These are phyloP conservation scores for Echinarachnius parma DNA, from an alignment of 53 echinoderm and acorn worm genomes.

Conservation along the genomic window DNA sequence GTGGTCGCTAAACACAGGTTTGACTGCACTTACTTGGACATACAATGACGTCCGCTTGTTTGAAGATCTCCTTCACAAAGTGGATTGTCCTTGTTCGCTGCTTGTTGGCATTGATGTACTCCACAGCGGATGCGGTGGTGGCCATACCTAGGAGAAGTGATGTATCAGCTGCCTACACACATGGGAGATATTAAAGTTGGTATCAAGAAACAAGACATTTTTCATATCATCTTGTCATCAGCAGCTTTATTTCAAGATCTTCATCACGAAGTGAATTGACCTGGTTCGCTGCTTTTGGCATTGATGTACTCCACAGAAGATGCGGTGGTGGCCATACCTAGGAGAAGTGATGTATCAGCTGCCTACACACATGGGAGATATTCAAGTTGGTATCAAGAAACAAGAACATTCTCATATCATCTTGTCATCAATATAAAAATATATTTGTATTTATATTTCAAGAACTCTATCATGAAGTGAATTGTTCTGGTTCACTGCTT, in stretches of 20 bases:
- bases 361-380: too few relatives aligned
- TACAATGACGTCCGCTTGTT: constrained; percentile 80
- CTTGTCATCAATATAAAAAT: too few relatives aligned
- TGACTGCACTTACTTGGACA: constrained; percentile 71
- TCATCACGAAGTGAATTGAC: constrained; percentile 61
- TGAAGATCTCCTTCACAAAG: constrained; percentile 72
- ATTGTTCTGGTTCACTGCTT: constrained; percentile 84
- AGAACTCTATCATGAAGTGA: constrained; percentile 70
- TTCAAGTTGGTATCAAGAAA: too few relatives aligned
- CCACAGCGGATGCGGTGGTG: constrained; percentile 31
- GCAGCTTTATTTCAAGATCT: constrained; percentile 77
- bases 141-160: constrained; percentile 13
- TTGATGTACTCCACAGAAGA: constrained; percentile 64
- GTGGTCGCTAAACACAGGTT: too few relatives aligned
- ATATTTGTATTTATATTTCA: too few relatives aligned
- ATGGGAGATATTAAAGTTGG: too few relatives aligned
- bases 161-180: too few relatives aligned
- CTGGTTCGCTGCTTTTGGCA: constrained; percentile 88
- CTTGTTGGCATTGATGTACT: constrained; percentile 81
- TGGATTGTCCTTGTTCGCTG: constrained; percentile 81
- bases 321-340: constrained; percentile 8
- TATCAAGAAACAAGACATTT: too few relatives aligned
- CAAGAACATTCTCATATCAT: too few relatives aligned
- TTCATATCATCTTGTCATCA: too few relatives aligned
- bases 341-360: constrained; percentile 31